Conservation (phyloP, 2,888 invertebrate genomes). For the Andrena trimmerana region DNA sequence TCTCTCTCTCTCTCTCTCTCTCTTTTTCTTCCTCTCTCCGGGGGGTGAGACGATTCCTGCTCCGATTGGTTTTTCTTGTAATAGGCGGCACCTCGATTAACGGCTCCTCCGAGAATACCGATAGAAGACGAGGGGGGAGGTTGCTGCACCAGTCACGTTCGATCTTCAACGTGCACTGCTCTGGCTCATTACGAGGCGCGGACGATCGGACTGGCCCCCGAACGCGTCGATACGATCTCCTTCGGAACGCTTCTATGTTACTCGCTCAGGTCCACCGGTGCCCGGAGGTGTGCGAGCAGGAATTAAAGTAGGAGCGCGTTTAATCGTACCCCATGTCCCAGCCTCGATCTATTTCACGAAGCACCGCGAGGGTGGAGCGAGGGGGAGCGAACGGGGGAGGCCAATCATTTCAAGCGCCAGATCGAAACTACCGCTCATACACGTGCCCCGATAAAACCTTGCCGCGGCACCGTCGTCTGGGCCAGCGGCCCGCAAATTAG, state of each 20-base stretch:
- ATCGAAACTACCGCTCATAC: slow-evolving; percentile 24
- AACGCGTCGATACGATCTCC: slow-evolving; percentile 54
- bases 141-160: slow-evolving; percentile 64
- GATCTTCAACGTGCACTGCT: slow-evolving; percentile 56
- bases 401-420: slow-evolving; percentile 16
- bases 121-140: slow-evolving; percentile 28
- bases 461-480: background rate
- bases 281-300: background rate
- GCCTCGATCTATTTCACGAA: slow-evolving; percentile 35
- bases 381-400: background rate
- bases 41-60: slow-evolving; percentile 22
- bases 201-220: slow-evolving; percentile 42
- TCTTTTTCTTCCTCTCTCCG: too few species aligned
- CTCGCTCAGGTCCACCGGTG: slow-evolving; percentile 4
- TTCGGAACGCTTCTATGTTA: slow-evolving; percentile 19
- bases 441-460: slow-evolving; percentile 38
- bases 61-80: slow-evolving; percentile 52
- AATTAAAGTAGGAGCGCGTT: slow-evolving; percentile 28
- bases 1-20: too few species aligned
- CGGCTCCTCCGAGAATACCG: slow-evolving; percentile 49
- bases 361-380: background rate
- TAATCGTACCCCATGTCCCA: slow-evolving; percentile 29
- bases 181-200: slow-evolving; percentile 60
- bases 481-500: slow-evolving; percentile 30
- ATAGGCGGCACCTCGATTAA: slow-evolving; percentile 60